Evolutionary conservation across 2,113 vertebrate genomes (phyloP), one percentile per base, ranked within the genome.

Genomic region (Arvicanthis niloticus): DNA sequence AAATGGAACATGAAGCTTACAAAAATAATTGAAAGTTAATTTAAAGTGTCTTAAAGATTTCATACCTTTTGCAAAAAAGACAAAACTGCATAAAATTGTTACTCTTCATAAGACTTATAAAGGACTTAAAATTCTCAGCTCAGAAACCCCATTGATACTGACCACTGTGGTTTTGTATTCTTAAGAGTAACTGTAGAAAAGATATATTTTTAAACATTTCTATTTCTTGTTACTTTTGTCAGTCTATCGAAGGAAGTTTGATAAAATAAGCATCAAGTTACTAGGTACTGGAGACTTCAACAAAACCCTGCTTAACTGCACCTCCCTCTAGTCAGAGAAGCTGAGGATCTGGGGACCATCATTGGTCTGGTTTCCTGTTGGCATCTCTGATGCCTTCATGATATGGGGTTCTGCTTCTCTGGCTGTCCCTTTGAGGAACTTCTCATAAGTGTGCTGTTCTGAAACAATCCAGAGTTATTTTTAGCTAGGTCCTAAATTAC

Each of bases 211-310:
- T 87, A 37, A 85, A 42, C 5, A 16, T 45, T 90, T 91, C 9
- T 87, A 42, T 67, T 91, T 96, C 86, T 95, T 65, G 85, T 73
- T 88, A 53, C 82, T 78, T 21, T 75, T 86, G 70, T 6, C 73
- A 31, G 22, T 84, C 73, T 72, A 82, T 92, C 31, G 31, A 76
- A 86, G 68, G n/a, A 56, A 7, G 1, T 72, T 60, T 78, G 80
- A 0, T 78, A 21, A 53, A 90, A 68, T 22, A 67, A 91, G 22
- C 56, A 88, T 72, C 24, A 68, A 62, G 2, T 73, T 91, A 60
- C 45, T 7, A 73, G 68, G 53, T 53, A 81, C 72, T 62, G 15
- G 21, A 31, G 51, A 37, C 5, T 17, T 80, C 58, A n/a, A 16
- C 11, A 70, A 45, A 17, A 40, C 24, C 42, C 8, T 45, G 34